A percentile compares a stretch with the other conserved stretches of the same genome.
phyloP scores from a whole-genome alignment of 2,888 invertebrate species.

The Abscondita cerata region DNA sequence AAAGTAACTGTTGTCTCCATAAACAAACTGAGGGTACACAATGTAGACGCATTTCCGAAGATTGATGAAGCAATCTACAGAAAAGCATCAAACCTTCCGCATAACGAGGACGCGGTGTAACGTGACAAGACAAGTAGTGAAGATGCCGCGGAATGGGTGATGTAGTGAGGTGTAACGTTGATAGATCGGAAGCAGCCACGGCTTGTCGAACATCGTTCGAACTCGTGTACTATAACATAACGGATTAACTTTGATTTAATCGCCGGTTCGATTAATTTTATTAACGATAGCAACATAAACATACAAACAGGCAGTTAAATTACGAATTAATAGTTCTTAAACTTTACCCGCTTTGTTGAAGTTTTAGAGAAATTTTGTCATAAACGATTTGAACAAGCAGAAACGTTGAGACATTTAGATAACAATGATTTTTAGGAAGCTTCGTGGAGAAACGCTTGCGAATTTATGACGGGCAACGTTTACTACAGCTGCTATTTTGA shows the following conservation, averaged over 20 bases:
- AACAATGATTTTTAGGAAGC: constrained; percentile 33
- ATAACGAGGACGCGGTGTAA: constrained; percentile 48
- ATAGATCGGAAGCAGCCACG: constrained; percentile 48
- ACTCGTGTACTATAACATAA: constrained; percentile 47
- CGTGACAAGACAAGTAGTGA: constrained; percentile 50
- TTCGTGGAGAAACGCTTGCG: constrained; percentile 23
- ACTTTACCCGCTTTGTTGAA: too few species aligned
- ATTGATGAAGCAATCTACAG: constrained; percentile 51
- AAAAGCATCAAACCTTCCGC: constrained; percentile 49
- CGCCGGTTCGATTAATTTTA: constrained; percentile 36
- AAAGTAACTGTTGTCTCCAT: constrained; percentile 36
- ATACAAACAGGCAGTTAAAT: too few species aligned
- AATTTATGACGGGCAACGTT: constrained; percentile 25
- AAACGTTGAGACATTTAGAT: constrained; percentile 34
- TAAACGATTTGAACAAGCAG: constrained; percentile 37
- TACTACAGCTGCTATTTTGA: constrained; percentile 30
- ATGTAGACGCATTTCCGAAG: constrained; percentile 41
- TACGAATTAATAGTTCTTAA: too few species aligned
- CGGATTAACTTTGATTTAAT: constrained; percentile 49
- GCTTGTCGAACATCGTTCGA: constrained; percentile 47
- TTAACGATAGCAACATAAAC: background rate
- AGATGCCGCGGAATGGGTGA: constrained; percentile 48
- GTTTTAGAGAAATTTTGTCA: constrained; percentile 33
- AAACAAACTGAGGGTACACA: constrained; percentile 41
- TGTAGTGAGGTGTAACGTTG: constrained; percentile 49